Percentiles rank a stretch among this genome's conserved stretches.
Evolutionary conservation across 1,140 invertebrate species (phyloP).

Genomic region (Temnothorax nylanderi): DNA sequence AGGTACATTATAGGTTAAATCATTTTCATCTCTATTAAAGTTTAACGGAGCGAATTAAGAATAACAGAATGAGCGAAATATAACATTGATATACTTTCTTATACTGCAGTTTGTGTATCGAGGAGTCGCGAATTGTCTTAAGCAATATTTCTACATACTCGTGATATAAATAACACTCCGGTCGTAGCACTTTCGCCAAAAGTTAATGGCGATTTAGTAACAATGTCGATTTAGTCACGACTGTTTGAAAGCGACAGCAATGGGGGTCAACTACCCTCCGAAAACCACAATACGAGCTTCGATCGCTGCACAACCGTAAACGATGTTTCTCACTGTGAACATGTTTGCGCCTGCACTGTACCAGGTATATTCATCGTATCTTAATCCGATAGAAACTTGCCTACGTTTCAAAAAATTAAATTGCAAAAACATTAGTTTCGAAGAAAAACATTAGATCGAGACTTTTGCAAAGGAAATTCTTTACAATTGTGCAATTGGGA

Average conservation of each 20-base stretch:
- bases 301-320: conserved; percentile 48
- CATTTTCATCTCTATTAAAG: no score
- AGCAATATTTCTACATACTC: conserved; percentile 5
- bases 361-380: neutral
- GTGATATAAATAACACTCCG: conserved; percentile 17
- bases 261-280: conserved; percentile 18
- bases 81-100: no score
- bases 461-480: neutral
- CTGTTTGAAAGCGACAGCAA: conserved; percentile 53
- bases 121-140: neutral
- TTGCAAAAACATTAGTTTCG: neutral
- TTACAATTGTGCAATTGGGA: neutral
- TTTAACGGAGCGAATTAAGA: no score
- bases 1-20: no score
- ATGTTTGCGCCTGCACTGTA: neutral
- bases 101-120: no score
- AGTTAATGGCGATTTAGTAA: conserved; percentile 55
- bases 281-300: conserved; percentile 54
- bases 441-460: no score
- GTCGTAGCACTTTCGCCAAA: conserved; percentile 36
- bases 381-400: neutral
- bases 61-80: no score
- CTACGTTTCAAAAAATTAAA: neutral
- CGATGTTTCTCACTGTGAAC: conserved; percentile 42
- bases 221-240: conserved; percentile 48